Conservation (phyloP, 2,113 vertebrate genomes). For the Lophius piscatorius region DNA sequence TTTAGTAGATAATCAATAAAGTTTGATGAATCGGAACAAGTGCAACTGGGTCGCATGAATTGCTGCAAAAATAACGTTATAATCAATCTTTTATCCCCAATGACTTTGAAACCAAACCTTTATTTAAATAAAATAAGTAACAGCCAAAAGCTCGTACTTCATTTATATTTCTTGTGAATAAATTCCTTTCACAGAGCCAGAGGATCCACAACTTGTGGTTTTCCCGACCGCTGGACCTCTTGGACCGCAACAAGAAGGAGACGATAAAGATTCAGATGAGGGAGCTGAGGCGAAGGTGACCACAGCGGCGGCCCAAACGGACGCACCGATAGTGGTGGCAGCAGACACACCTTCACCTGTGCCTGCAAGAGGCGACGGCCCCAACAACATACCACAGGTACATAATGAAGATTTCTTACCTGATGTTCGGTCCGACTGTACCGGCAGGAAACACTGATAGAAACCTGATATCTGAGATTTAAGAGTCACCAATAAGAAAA, state of each 20-base stretch:
- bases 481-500: too few relatives aligned
- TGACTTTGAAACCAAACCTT: too few relatives aligned
- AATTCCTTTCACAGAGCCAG: constrained; percentile 31
- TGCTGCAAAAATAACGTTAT: too few relatives aligned
- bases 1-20: too few relatives aligned
- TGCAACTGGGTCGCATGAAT: too few relatives aligned
- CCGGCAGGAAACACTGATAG: too few relatives aligned
- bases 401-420: not conserved
- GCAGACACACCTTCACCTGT: constrained; percentile 25
- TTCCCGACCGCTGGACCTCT: not conserved
- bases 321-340: not conserved
- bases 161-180: not conserved
- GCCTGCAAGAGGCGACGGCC: constrained; percentile 61
- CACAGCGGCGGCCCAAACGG: not conserved
- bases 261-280: not conserved
- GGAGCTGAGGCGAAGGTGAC: not conserved
- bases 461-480: too few relatives aligned
- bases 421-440: too few relatives aligned
- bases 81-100: too few relatives aligned
- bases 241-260: not conserved
- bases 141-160: too few relatives aligned
- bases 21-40: too few relatives aligned
- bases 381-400: constrained; percentile 45
- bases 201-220: not conserved
- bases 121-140: too few relatives aligned